Evolutionary conservation across 2,113 vertebrate genomes (phyloP).

Genomic region (Myotis davidii): DNA sequence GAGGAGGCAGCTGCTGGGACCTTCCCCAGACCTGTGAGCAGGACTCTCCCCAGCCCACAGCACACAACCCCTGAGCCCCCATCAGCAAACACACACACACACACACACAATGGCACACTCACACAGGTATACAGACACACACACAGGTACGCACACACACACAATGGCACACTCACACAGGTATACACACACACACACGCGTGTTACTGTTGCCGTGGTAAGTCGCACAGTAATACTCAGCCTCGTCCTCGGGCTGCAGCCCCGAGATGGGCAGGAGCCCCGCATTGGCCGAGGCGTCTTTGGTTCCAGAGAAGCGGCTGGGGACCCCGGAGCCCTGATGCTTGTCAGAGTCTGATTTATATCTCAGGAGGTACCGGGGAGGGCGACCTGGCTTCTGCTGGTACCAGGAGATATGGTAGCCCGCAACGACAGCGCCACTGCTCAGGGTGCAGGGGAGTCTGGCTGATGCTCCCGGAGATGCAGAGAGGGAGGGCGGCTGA

Average conservation of each 20-base stretch:
- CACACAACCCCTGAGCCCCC: no score
- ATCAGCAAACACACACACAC: no score
- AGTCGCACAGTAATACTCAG: background rate
- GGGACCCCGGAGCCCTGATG: background rate
- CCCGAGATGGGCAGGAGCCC: background rate
- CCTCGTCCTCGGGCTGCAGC: background rate
- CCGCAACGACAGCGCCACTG: fast-evolving
- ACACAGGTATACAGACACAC: no score
- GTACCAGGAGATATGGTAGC: fast-evolving
- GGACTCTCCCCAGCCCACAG: no score
- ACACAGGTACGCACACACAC: no score
- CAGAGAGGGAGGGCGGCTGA: background rate
- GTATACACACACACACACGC: no score
- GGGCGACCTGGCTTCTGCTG: background rate
- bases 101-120: no score
- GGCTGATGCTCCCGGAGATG: fast-evolving
- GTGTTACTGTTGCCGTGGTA: background rate
- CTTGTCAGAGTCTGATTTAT: background rate
- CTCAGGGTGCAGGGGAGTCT: background rate
- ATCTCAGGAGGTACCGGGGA: background rate
- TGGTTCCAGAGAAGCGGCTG: background rate
- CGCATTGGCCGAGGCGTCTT: background rate
- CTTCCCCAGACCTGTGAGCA: no score
- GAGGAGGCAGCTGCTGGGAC: no score
- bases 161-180: fast-evolving